Base-by-base conservation (phyloP, 2,113 vertebrate species). In the Psephotus haematonotus region DNA sequence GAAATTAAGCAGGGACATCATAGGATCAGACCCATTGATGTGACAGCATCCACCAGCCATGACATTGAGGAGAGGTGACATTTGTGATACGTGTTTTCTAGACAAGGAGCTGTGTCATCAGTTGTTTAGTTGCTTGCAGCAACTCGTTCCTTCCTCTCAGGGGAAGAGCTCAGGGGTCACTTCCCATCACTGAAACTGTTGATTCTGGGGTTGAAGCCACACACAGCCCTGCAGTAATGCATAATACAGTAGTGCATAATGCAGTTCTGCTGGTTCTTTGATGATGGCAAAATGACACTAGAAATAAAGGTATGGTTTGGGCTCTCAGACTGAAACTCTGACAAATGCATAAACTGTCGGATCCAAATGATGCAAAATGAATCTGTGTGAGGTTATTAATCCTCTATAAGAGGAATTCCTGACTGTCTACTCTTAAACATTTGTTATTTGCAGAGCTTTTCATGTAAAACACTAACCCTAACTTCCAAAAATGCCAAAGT, bases 401-500 rank as follows among this genome's bases (percentile, higher is more conserved):
- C 57, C 22, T 35, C 52, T 72, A 0, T n/a, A 55, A 25, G 27
- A 90, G 70, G 43, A 76, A 67, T 33, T 80, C 67, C 69, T 86
- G 0, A 18, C 75, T 41, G 55, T 44, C 47, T 95, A 75, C 68
- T 64, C 29, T 71, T 39, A 35, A 92, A 88, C 85, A 65, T 43
- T 88, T 74, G 72, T 6, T 63, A 6, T 92, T 95, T 88, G n/a
- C 52, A 86, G 71, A 81, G 63, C 46, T 92, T 63, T 82, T 53
- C 35, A 63, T 37, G 76, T 52, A n/a, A 41, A 80, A 86, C 71
- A 22, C 22, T 8, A 3, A 22, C 46, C 19, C 14, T 13, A 7
- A 52, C 41, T 92, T 46, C 33, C 68, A 77, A 33, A 65, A 75
- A 59, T 12, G 37, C 12, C 8, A 5, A n/a, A 14, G 11, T 13